Percentiles rank a stretch among this genome's conserved stretches.
Conservation (phyloP, 2,797 vertebrate genomes). For the Spea hammondii region DNA sequence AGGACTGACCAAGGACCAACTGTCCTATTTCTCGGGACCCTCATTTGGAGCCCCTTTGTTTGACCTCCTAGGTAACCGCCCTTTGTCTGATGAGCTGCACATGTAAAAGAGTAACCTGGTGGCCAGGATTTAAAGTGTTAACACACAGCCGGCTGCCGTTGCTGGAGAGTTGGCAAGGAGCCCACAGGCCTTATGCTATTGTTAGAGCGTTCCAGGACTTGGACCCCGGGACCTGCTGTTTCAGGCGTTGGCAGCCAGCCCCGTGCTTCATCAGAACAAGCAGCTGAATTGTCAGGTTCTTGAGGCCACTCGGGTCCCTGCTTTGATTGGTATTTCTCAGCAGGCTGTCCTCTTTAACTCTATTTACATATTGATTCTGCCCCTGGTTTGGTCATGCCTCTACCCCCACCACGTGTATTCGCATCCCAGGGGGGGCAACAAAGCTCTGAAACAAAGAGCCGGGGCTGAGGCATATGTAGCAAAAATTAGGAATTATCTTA, state of each 20-base stretch:
- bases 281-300: neutral
- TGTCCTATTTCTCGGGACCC: no score
- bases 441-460: no score
- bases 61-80: neutral
- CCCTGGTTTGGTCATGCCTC: no score
- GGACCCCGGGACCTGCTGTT: neutral
- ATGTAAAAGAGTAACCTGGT: neutral
- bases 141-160: neutral
- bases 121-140: neutral
- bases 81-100: neutral
- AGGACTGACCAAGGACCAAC: no score
- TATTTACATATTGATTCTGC: no score
- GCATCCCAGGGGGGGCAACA: no score
- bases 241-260: neutral
- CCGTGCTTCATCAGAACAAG: neutral
- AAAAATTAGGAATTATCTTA: no score
- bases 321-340: neutral
- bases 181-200: neutral
- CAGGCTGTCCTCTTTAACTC: neutral
- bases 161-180: neutral
- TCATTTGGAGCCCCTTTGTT: no score
- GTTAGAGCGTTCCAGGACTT: neutral
- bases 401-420: no score
- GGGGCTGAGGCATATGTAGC: no score
- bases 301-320: neutral